These are phyloP conservation scores for Erebia aethiops DNA, from an alignment of 2,888 invertebrate genomes.

Conservation along the genomic window DNA sequence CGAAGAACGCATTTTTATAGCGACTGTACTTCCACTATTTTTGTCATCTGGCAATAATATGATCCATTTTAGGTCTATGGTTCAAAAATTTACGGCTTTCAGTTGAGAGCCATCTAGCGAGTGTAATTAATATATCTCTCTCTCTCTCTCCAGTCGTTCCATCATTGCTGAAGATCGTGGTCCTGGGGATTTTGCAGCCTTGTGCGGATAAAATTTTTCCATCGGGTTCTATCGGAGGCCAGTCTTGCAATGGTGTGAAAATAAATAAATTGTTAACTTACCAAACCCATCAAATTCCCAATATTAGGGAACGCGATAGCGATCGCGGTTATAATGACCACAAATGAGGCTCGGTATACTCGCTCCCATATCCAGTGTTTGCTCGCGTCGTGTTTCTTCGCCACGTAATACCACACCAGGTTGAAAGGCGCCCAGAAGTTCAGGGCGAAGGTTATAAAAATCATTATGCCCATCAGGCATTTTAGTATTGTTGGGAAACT, in stretches of 20 bases:
- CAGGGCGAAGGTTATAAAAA: conserved; percentile 73
- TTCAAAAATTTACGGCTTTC: not conserved
- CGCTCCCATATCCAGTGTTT: conserved; percentile 72
- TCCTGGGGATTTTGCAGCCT: no score
- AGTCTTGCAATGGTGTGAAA: no score
- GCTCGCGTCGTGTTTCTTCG: conserved; percentile 58
- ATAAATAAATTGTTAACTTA: conserved; percentile 44
- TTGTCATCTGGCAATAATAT: not conserved
- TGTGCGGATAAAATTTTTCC: no score
- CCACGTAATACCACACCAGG: conserved; percentile 70
- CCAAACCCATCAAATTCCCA: conserved; percentile 74
- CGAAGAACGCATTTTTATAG: no score
- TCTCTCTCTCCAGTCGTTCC: no score
- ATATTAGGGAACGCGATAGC: conserved; percentile 74
- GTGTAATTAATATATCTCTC: no score
- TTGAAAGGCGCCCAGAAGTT: conserved; percentile 79
- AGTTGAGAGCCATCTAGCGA: conserved; percentile 7
- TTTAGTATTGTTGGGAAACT: conserved; percentile 72
- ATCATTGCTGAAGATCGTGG: no score
- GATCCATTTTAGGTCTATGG: not conserved
- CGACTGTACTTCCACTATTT: not conserved
- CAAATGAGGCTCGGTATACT: conserved; percentile 62
- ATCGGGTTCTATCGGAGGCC: no score
- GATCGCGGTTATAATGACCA: conserved; percentile 60
- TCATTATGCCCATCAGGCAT: conserved; percentile 71